Evolutionary conservation across 2,113 vertebrate species (phyloP).

Genomic region (Nycticebus coucang): DNA sequence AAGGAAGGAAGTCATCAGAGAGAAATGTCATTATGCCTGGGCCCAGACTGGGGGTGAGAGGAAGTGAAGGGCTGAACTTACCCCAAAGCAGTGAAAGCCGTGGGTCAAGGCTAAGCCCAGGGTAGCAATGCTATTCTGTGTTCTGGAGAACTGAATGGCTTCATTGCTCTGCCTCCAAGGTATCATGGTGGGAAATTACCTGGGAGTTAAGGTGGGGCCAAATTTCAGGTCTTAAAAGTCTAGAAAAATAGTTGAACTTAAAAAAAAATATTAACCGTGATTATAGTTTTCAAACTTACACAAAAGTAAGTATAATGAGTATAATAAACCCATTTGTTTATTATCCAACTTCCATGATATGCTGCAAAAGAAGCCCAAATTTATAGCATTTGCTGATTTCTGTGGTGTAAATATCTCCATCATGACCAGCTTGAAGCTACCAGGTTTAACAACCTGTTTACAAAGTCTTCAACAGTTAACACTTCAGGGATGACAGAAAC

Average conservation of each 20-base stretch:
- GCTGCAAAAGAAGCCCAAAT: not conserved
- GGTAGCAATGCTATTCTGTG: too few relatives aligned
- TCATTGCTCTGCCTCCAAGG: not conserved
- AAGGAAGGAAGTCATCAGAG: not conserved
- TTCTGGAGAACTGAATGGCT: not conserved
- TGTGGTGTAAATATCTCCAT: not conserved
- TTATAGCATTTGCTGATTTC: not conserved
- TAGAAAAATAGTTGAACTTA: not conserved
- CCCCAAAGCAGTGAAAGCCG: not conserved
- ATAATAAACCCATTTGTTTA: not conserved
- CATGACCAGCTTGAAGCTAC: not conserved
- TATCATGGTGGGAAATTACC: not conserved
- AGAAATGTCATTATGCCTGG: not conserved
- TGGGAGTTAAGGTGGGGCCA: not conserved
- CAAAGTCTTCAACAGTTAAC: not conserved
- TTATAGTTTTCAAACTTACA: not conserved
- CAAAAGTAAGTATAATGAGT: not conserved
- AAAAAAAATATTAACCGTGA: not conserved
- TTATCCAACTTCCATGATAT: not conserved
- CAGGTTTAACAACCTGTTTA: not conserved
- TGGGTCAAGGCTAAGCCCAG: not conserved
- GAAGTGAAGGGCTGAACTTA: not conserved
- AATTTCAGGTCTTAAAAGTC: not conserved
- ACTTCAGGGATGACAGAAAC: not conserved
- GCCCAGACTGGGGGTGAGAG: not conserved